These are phyloP conservation scores for Chloroceryle aenea DNA, from an alignment of 2,113 vertebrate species.

Conservation along the genomic window DNA sequence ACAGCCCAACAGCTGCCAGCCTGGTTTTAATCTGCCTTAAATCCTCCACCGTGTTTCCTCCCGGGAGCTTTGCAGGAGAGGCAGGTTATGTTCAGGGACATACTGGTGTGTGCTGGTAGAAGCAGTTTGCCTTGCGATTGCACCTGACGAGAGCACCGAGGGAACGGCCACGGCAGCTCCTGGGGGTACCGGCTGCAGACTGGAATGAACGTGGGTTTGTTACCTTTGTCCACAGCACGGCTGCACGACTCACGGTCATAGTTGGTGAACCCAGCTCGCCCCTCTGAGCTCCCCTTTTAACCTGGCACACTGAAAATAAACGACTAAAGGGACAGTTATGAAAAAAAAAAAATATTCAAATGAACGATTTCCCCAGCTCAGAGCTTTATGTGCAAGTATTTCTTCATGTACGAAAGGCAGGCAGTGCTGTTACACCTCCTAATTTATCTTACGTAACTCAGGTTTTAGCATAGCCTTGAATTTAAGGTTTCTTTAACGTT, in stretches of 20 bases:
- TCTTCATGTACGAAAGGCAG: neutral
- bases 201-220: neutral
- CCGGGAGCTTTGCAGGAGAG: neutral
- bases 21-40: neutral
- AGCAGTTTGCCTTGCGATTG: too few species aligned
- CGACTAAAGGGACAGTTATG: neutral
- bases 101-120: rapidly evolving
- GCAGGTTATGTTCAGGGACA: neutral
- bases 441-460: rapidly evolving
- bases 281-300: neutral
- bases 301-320: neutral
- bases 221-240: neutral
- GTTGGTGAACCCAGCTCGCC: too few species aligned
- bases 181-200: rapidly evolving
- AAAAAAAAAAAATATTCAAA: neutral
- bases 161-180: rapidly evolving
- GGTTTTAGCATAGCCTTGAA: neutral
- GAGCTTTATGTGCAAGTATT: neutral
- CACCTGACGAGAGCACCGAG: rapidly evolving
- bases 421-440: neutral
- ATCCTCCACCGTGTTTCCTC: rapidly evolving
- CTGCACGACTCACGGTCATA: too few species aligned
- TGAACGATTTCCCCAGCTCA: neutral
- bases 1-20: neutral
- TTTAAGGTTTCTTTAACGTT: neutral